Evolutionary conservation across 2,888 invertebrate species (phyloP).

Genomic region (Axea sp.): DNA sequence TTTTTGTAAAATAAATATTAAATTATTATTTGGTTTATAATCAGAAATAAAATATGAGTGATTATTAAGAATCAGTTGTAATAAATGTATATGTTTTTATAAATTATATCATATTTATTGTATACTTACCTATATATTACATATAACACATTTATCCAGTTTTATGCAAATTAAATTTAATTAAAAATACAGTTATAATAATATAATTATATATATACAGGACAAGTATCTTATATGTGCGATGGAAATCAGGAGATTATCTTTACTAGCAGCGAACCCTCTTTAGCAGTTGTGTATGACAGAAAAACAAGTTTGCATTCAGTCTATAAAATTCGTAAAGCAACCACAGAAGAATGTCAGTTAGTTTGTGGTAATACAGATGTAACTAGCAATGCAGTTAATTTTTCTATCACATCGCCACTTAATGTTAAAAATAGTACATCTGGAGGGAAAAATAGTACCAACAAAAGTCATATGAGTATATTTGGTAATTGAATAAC

Average conservation of each 20-base stretch:
- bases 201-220: constrained; percentile 64
- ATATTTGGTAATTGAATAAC: constrained; percentile 70
- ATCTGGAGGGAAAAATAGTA: constrained; percentile 69
- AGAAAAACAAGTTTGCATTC: constrained; percentile 88
- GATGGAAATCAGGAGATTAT: constrained; percentile 84
- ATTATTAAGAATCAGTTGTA: too few species aligned
- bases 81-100: too few species aligned
- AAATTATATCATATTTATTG: too few species aligned
- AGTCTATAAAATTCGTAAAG: constrained; percentile 89
- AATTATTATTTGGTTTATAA: too few species aligned
- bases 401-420: constrained; percentile 71
- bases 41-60: too few species aligned
- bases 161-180: too few species aligned
- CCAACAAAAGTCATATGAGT: constrained; percentile 70
- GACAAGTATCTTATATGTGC: constrained; percentile 78
- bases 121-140: too few species aligned
- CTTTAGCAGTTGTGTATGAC: constrained; percentile 91
- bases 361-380: constrained; percentile 82
- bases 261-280: constrained; percentile 88
- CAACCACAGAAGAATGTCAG: constrained; percentile 86
- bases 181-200: too few species aligned
- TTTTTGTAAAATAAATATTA: too few species aligned
- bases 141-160: too few species aligned
- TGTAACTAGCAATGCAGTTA: constrained; percentile 69
- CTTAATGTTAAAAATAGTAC: constrained; percentile 68